These are phyloP conservation scores for Philaethria dido DNA, from an alignment of 2,888 invertebrate species.

Conservation along the genomic window DNA sequence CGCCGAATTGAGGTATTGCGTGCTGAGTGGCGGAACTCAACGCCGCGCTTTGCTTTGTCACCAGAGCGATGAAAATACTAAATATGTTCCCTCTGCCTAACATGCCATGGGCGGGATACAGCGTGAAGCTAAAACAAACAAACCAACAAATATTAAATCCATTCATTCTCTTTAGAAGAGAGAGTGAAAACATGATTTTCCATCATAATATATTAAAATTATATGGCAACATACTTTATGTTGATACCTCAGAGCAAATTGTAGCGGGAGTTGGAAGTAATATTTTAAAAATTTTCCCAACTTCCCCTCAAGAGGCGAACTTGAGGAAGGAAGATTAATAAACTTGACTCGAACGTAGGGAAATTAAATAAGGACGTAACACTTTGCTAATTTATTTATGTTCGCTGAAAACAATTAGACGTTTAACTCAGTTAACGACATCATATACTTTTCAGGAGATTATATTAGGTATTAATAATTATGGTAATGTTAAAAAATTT, in stretches of 20 bases:
- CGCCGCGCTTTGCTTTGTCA: no score
- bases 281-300: conserved; percentile 21
- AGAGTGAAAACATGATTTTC: neutral
- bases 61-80: no score
- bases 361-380: conserved; percentile 6
- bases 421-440: neutral
- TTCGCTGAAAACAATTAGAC: neutral
- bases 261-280: conserved; percentile 10
- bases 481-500: no score
- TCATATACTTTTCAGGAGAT: no score
- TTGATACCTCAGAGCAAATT: conserved; percentile 20
- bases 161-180: no score
- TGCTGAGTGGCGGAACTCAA: no score
- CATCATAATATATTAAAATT: conserved; percentile 17
- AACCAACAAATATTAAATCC: no score
- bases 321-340: conserved; percentile 10
- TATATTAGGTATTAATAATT: no score
- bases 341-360: neutral
- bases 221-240: conserved; percentile 21
- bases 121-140: no score
- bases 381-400: neutral
- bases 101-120: no score
- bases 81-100: no score
- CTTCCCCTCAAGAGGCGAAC: conserved; percentile 9
- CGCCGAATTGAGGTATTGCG: no score